Conservation (phyloP, 2,797 vertebrate species). For the Stomatorhinus walkeri region DNA sequence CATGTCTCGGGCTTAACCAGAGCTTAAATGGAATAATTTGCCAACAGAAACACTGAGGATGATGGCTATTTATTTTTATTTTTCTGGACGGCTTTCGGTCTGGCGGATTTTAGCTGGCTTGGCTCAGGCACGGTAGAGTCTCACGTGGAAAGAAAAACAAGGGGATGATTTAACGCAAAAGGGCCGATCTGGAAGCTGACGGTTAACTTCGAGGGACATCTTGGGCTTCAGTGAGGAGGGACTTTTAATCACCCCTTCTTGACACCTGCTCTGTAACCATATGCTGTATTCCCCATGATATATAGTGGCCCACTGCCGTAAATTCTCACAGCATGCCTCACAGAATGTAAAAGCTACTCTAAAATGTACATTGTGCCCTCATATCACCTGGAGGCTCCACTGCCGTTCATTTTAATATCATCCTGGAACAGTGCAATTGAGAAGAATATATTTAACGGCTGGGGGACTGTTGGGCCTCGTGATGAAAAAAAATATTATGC, state of each 20-base stretch:
- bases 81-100: slow-evolving; percentile 27
- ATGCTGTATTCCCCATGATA: not conserved
- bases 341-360: not conserved
- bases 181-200: not conserved
- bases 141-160: slow-evolving; percentile 30
- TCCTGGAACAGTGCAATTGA: not conserved
- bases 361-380: not conserved
- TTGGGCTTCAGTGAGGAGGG: not conserved
- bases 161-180: slow-evolving; percentile 9
- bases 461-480: not conserved
- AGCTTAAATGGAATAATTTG: slow-evolving; percentile 22
- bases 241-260: slow-evolving; percentile 8
- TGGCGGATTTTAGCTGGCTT: slow-evolving; percentile 26
- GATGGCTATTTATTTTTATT: slow-evolving; percentile 35
- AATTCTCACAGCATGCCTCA: not conserved
- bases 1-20: not conserved
- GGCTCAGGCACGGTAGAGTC: slow-evolving; percentile 16
- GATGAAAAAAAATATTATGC: not conserved
- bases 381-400: not conserved
- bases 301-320: not conserved
- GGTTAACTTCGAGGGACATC: not conserved
- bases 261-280: slow-evolving; percentile 5
- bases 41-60: slow-evolving; percentile 36
- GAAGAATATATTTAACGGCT: not conserved
- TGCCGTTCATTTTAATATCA: not conserved